Evolutionary conservation across 1,140 invertebrate genomes (phyloP).

Genomic region (Caerostris extrusa): DNA sequence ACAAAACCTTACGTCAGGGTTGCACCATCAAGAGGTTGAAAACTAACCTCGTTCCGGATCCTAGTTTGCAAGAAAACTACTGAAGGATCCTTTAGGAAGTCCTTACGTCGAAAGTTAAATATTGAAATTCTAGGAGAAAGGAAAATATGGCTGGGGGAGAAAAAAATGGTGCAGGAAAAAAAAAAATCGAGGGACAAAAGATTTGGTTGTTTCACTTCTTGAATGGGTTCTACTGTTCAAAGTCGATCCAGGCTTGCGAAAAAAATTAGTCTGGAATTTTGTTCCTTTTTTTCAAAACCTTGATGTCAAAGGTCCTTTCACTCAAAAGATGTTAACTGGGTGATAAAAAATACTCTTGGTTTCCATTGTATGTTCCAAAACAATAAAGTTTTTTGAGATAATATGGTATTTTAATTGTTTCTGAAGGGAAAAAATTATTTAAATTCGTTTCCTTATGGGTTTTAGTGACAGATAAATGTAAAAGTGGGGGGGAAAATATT

Average conservation of each 20-base stretch:
- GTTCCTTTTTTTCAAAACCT: not conserved
- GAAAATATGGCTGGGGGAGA: not conserved
- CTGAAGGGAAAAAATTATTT: no score
- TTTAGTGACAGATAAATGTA: no score
- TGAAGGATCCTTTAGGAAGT: slow-evolving; percentile 14
- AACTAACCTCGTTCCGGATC: not conserved
- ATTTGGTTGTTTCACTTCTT: slow-evolving; percentile 25
- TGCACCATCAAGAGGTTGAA: not conserved
- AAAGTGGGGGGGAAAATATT: no score
- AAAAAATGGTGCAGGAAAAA: not conserved
- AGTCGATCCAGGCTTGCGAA: slow-evolving; percentile 33
- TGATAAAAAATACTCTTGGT: slow-evolving; percentile 37
- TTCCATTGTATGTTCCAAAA: not conserved
- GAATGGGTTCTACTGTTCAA: slow-evolving; percentile 42
- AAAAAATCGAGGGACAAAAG: slow-evolving; percentile 22
- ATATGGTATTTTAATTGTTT: no score
- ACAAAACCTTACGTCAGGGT: not conserved
- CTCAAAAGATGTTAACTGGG: not conserved
- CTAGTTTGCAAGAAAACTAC: not conserved
- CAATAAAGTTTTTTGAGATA: not conserved
- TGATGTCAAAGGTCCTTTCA: not conserved
- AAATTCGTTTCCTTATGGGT: no score
- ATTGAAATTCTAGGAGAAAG: slow-evolving; percentile 33
- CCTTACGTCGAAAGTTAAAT: slow-evolving; percentile 66
- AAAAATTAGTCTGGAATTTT: slow-evolving; percentile 60